A percentile compares a stretch with the other conserved stretches of the same genome.
phyloP scores from a whole-genome alignment of 2,888 invertebrate species.

The Fragum whitleyi region DNA sequence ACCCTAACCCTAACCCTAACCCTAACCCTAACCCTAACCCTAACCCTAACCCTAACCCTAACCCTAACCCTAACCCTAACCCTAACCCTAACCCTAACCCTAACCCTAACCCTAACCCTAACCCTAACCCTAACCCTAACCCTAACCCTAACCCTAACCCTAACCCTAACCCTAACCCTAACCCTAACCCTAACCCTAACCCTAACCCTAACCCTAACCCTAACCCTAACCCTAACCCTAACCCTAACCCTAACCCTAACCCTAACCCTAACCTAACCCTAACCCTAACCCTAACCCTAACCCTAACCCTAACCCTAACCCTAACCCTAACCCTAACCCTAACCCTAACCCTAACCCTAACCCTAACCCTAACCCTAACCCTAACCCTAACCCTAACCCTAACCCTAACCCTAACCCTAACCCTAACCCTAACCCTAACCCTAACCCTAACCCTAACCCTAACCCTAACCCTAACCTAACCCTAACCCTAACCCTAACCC shows the following conservation, averaged over 20 bases:
- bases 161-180: constrained; percentile 13
- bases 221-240: background rate
- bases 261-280: no score
- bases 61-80: constrained; percentile 19
- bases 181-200: background rate
- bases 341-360: constrained; percentile 25
- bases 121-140: constrained; percentile 70
- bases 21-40: constrained; percentile 56
- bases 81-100: constrained; percentile 63
- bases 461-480: no score
- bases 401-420: constrained; percentile 66
- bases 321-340: background rate
- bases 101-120: constrained; percentile 68
- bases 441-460: constrained; percentile 65
- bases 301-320: constrained; percentile 2
- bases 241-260: background rate
- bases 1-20: constrained; percentile 54
- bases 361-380: constrained; percentile 71
- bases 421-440: constrained; percentile 67
- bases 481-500: constrained; percentile 54
- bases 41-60: constrained; percentile 47
- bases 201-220: background rate
- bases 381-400: constrained; percentile 69
- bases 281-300: background rate
- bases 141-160: constrained; percentile 56